Evolutionary conservation across 2,888 invertebrate species (phyloP), one percentile per base, ranked within the genome.

Genomic region (Ecdyonurus torrentis): DNA sequence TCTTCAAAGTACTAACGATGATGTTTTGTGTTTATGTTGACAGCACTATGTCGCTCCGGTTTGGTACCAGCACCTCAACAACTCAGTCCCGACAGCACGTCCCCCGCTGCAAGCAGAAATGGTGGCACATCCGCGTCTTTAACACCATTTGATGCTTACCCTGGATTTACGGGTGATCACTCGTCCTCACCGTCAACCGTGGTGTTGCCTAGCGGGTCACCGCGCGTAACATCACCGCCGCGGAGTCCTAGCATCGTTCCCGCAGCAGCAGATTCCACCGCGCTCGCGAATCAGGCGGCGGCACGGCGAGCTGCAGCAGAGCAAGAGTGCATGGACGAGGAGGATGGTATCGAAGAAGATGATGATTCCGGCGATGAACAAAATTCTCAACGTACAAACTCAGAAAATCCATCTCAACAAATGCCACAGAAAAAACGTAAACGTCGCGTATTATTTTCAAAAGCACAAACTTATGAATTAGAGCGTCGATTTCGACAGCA

Each of bases 401-500:
- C 64, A 25, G 61, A 59, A 20, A 58, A 50, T 19, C 55, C 60
- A 20, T 25, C 24, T 5, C 64, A 64, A 2, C 61, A 61, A 20
- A 20, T 64, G 52, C 76, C 76, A 18, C 87, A 86, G 71, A 94
- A 95, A 76, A 93, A 95, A 72, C 84, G 97, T 64, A 99, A 99
- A 76, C 83, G 99, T 63, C 83, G 99, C 1, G 97, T 99, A 0
- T 81, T 99, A 1, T 99, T 99, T 76, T 95, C 96, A 61, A 98
- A 97, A 76, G 91, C 93, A 0, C 98, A 98, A 74, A 98, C 97
- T 0, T 97, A 91, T 76, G 97, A 98, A 74, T 74, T 98, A 67
- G 97, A 98, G 73, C 79, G 95, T 72, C 81, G 97, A 66, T 98
- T 98, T 76, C 82, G 95, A 1, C 95, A 96, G 72, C 98, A 99